Conservation (phyloP, 2,888 invertebrate genomes). For the Diploptera punctata region DNA sequence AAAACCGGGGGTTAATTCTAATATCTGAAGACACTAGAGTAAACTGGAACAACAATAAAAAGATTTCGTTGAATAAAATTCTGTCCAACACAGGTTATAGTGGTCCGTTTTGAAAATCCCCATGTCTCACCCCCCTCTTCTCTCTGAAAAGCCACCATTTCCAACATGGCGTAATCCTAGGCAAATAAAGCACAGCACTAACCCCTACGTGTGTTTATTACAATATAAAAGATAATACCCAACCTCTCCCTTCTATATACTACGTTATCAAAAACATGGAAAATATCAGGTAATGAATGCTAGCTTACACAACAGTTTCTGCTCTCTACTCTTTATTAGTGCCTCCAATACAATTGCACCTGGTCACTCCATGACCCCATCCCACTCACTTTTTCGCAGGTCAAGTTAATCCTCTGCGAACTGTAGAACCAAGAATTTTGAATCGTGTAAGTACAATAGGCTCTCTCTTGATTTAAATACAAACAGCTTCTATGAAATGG, state of each 20-base stretch:
- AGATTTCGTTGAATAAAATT: too few relatives aligned
- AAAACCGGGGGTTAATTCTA: too few relatives aligned
- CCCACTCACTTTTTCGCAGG: not conserved
- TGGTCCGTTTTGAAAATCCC: too few relatives aligned
- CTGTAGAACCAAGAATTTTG: not conserved
- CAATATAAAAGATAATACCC: slow-evolving; percentile 19
- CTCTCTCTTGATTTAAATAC: not conserved
- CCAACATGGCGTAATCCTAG: not conserved
- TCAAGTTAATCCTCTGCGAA: not conserved
- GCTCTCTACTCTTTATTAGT: slow-evolving; percentile 4
- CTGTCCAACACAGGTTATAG: too few relatives aligned
- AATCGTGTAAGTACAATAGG: not conserved
- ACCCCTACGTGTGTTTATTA: slow-evolving; percentile 2
- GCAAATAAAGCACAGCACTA: slow-evolving; percentile 1
- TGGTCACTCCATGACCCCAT: not conserved
- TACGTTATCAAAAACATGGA: slow-evolving; percentile 10
- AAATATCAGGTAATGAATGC: slow-evolving; percentile 15
- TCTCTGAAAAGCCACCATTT: not conserved
- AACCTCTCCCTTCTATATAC: not conserved
- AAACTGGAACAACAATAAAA: too few relatives aligned
- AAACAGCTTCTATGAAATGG: too few relatives aligned
- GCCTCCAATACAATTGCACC: not conserved
- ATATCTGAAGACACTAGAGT: too few relatives aligned
- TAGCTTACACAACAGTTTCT: not conserved
- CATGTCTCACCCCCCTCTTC: too few relatives aligned